A percentile compares a stretch with the other conserved stretches of the same genome.
Evolutionary conservation across 1,140 invertebrate genomes (phyloP).

Genomic region (Heliothis virescens): DNA sequence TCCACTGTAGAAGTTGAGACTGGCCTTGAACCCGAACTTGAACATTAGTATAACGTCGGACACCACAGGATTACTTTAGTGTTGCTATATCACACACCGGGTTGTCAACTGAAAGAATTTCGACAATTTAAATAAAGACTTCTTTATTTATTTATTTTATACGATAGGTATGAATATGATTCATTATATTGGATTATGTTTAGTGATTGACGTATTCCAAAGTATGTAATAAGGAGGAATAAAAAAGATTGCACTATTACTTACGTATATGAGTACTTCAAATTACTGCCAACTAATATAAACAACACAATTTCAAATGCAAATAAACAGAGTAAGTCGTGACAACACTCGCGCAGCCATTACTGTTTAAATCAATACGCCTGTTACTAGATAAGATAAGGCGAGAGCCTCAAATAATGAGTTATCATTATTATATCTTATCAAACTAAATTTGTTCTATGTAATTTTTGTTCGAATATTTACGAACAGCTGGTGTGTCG

Average conservation of each 20-base stretch:
- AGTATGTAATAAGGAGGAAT: not conserved
- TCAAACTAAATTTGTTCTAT: conserved; percentile 62
- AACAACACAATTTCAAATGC: conserved; percentile 42
- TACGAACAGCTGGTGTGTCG: not conserved
- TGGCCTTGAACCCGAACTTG: conserved; percentile 81
- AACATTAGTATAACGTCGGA: conserved; percentile 73
- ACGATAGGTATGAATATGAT: not conserved
- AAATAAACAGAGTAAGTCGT: conserved; percentile 58
- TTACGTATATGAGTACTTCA: conserved; percentile 28
- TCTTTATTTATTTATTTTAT: not conserved
- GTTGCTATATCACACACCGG: conserved; percentile 55
- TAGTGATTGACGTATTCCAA: not conserved
- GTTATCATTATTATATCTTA: conserved; percentile 64
- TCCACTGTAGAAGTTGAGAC: conserved; percentile 68
- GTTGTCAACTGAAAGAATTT: conserved; percentile 56
- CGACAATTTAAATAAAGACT: conserved; percentile 1
- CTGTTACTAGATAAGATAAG: conserved; percentile 70
- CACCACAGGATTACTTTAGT: conserved; percentile 57
- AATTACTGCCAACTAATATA: conserved; percentile 51
- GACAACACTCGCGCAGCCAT: conserved; percentile 57
- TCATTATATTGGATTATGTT: not conserved
- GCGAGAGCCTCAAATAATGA: conserved; percentile 59
- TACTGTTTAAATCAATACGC: conserved; percentile 70
- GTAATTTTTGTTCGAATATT: conserved; percentile 42
- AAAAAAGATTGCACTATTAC: conserved; percentile 50